Percentiles rank a stretch among this genome's conserved stretches.
Evolutionary conservation across 2,113 vertebrate species (phyloP).

Genomic region (Paramormyrops kingsleyae): DNA sequence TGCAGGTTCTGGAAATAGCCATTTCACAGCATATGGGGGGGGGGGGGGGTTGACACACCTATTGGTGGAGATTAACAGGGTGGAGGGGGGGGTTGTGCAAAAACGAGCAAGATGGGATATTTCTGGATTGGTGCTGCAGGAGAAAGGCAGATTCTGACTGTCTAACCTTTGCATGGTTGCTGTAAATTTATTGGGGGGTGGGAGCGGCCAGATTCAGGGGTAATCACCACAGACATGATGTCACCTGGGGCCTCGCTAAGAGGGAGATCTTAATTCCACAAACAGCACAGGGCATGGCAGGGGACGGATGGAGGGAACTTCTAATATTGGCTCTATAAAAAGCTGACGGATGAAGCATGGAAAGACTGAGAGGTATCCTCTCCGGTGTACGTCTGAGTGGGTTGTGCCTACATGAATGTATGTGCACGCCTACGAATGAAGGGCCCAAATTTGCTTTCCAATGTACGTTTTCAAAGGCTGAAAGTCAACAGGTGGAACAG

Average conservation of each 20-base stretch:
- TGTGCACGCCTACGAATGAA: background rate
- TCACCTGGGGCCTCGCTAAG: background rate
- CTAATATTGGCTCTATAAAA: constrained; percentile 22
- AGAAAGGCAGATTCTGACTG: background rate
- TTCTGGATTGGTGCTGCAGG: background rate
- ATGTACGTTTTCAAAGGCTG: background rate
- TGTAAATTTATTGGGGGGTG: background rate
- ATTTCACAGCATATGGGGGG: background rate
- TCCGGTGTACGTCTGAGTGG: background rate
- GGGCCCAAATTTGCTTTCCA: background rate
- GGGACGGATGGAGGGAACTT: background rate
- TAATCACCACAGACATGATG: background rate
- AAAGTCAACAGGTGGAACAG: background rate
- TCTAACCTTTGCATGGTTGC: background rate
- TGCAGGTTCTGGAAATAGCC: constrained; percentile 1
- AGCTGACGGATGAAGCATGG: background rate
- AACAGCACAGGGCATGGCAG: background rate
- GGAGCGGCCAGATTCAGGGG: background rate
- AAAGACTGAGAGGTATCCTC: background rate
- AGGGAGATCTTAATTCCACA: background rate
- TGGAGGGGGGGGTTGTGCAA: background rate
- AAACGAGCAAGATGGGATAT: background rate
- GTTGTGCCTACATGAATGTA: background rate
- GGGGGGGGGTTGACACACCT: background rate
- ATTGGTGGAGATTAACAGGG: background rate